phyloP scores from a whole-genome alignment of 2,888 invertebrate species.

The Embidobia sp. region DNA sequence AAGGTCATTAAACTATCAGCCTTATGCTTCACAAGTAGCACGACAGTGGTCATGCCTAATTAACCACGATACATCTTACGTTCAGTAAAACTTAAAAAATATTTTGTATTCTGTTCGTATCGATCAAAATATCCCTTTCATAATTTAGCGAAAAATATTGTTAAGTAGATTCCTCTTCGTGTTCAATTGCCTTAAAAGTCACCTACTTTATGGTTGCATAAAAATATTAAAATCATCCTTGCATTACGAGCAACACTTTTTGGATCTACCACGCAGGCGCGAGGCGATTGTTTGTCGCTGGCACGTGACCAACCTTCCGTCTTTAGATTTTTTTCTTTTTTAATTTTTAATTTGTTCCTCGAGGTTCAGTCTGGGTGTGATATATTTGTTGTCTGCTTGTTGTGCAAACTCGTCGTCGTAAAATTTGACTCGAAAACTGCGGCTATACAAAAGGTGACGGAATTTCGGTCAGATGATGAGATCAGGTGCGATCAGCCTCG shows the following conservation, averaged over 20 bases:
- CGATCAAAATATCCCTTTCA: conserved; percentile 41
- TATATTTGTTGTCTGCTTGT: conserved; percentile 20
- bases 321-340: conserved; percentile 3
- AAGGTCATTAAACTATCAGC: conserved; percentile 62
- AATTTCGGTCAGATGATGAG: conserved; percentile 8
- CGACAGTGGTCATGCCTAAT: conserved; percentile 31
- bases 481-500: background rate
- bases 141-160: conserved; percentile 62
- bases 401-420: conserved; percentile 12
- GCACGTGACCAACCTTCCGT: conserved; percentile 21
- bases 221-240: conserved; percentile 51
- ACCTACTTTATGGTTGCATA: conserved; percentile 42
- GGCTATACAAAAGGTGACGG: conserved; percentile 33
- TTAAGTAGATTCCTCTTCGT: conserved; percentile 14
- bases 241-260: conserved; percentile 36
- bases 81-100: conserved; percentile 61
- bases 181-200: conserved; percentile 13
- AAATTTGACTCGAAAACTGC: conserved; percentile 39
- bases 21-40: conserved; percentile 61
- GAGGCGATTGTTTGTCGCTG: conserved; percentile 15
- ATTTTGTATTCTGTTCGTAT: conserved; percentile 46
- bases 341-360: conserved; percentile 11
- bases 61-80: conserved; percentile 60
- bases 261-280: conserved; percentile 3
- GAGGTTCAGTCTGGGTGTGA: conserved; percentile 38